Base-by-base conservation (phyloP, 2,113 vertebrate genomes). In the Platysteira castanea region DNA sequence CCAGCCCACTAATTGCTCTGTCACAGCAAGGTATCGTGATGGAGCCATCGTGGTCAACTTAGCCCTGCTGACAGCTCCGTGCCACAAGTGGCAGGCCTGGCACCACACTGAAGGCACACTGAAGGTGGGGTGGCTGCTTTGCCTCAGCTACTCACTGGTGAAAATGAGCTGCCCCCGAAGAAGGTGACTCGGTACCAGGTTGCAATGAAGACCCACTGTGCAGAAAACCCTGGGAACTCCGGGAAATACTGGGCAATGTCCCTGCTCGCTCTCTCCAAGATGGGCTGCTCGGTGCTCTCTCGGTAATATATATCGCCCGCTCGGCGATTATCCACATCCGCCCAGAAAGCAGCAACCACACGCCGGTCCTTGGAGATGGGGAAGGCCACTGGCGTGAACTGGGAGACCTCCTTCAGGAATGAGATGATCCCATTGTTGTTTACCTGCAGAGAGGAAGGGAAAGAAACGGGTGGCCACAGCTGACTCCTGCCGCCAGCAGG, bases 371-470 rank as follows among this genome's bases (percentile, higher is more conserved):
- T 99, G 63, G 99, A 99, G n/a, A 99, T 99, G 16, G 99, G 99
- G 95, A 99, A 99, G 63, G 99, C 99, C 69, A 99, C 99, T 0
- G 99, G 99, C 0, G 99, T 99, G 98, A 99, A 99, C 97, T 99
- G 99, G 46, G 99, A 99, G 22, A 99, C 99, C 89, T 99, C 99
- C 85, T 98, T 99, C 95, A 99, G 98, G 97, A 99, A 99, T 46
- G 99, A 99, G 84, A 99, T 98, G 63, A 99, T 98, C 47, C 99
- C 99, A 1, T 99, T 99, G 97, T 99, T 99, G 98, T 99, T 99
- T 41, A 99, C 99, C 99, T 99, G 96, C 3, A 2, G 68, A 64
- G 52, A 69, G 60, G 47, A 52, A 77, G 33, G 33, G 42, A 75
- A 68, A 77, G 64, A 87, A 89, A 95, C 0, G 8, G 47, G 77